Conservation (phyloP, 2,888 invertebrate genomes). For the Fragum sueziense region DNA sequence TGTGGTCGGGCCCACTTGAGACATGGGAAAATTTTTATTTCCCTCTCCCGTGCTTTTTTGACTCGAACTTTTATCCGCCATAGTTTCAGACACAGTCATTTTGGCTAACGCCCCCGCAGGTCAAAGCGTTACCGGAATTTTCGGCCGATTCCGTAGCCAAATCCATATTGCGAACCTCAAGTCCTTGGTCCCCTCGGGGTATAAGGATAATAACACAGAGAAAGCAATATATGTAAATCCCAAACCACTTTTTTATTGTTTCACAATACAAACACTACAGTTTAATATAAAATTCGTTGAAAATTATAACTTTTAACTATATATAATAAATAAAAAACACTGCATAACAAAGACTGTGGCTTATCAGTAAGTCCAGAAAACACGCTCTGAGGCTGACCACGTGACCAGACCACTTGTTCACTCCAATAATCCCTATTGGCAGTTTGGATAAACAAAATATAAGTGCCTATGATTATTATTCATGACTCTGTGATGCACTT, state of each 20-base stretch:
- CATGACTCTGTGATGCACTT: too few relatives aligned
- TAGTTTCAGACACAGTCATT: background rate
- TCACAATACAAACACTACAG: too few relatives aligned
- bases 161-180: background rate
- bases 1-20: too few relatives aligned
- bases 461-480: too few relatives aligned
- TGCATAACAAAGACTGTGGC: slow-evolving; percentile 6
- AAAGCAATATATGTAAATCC: background rate
- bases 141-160: background rate
- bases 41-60: background rate
- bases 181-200: background rate
- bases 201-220: background rate
- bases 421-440: slow-evolving; percentile 9
- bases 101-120: background rate
- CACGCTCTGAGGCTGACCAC: slow-evolving; percentile 17
- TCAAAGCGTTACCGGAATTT: background rate
- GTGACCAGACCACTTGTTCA: slow-evolving; percentile 5
- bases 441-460: slow-evolving; percentile 8
- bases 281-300: background rate
- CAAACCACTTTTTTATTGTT: background rate
- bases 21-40: background rate
- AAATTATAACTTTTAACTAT: background rate
- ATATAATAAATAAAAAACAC: background rate
- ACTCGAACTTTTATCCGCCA: background rate
- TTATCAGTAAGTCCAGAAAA: background rate